A percentile compares a stretch with the other conserved stretches of the same genome.
Conservation (phyloP, 2,113 vertebrate species). For the Peromyscus polionotus region DNA sequence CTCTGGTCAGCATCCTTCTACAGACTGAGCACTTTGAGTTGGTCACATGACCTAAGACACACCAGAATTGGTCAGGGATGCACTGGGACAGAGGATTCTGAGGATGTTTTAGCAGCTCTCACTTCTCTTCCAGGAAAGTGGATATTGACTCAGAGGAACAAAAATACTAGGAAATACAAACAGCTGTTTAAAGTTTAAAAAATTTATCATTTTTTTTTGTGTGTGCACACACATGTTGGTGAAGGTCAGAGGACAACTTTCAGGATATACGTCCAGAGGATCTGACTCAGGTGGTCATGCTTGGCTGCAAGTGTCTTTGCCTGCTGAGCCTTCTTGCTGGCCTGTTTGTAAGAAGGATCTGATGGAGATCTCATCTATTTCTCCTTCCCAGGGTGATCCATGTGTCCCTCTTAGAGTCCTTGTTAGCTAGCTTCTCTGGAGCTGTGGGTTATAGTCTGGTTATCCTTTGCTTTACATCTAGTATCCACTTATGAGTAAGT, state of each 20-base stretch:
- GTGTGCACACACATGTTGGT: not conserved
- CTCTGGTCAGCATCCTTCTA: not conserved
- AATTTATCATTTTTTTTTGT: not conserved
- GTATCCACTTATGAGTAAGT: too few relatives aligned
- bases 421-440: too few relatives aligned
- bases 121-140: not conserved
- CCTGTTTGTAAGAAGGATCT: not conserved
- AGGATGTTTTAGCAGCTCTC: not conserved
- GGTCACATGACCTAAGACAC: not conserved
- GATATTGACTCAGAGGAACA: not conserved
- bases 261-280: not conserved
- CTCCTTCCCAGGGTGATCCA: too few relatives aligned
- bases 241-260: not conserved
- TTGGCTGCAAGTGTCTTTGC: not conserved
- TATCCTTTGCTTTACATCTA: too few relatives aligned
- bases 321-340: not conserved
- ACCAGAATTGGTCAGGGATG: not conserved
- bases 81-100: not conserved
- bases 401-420: too few relatives aligned
- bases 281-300: not conserved
- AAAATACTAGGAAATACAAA: not conserved
- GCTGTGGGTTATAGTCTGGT: too few relatives aligned
- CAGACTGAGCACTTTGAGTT: not conserved
- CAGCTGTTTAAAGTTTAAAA: not conserved
- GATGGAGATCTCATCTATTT: too few relatives aligned